Evolutionary conservation across 2,888 invertebrate genomes (phyloP).

Genomic region (Heliconius hortense): DNA sequence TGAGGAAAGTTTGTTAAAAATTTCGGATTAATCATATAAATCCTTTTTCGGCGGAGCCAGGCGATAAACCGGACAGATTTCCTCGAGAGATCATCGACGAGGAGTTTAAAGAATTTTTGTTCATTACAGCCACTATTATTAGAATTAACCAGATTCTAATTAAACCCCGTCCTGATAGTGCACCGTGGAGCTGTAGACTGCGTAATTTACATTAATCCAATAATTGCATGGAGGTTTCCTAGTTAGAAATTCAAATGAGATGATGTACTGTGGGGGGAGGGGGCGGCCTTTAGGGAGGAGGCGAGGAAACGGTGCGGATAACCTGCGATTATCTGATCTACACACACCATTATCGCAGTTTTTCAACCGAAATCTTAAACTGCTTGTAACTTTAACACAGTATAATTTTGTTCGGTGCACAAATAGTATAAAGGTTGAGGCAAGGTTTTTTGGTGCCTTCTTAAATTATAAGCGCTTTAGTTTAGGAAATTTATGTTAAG

Average conservation of each 20-base stretch:
- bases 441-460: background rate
- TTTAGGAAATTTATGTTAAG: background rate
- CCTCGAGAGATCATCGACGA: constrained; percentile 11
- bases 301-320: constrained; percentile 62
- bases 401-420: constrained; percentile 11
- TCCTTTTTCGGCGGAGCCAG: constrained; percentile 12
- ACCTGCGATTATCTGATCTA: constrained; percentile 58
- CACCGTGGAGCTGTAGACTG: constrained; percentile 85
- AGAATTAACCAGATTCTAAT: constrained; percentile 80
- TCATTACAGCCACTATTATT: constrained; percentile 62
- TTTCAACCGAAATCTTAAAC: constrained; percentile 37
- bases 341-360: constrained; percentile 46
- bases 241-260: constrained; percentile 96
- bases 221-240: constrained; percentile 96
- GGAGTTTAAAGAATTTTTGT: constrained; percentile 34
- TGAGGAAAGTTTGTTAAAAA: constrained; percentile 21
- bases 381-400: constrained; percentile 14
- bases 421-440: background rate
- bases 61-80: constrained; percentile 6
- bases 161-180: constrained; percentile 81
- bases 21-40: constrained; percentile 23
- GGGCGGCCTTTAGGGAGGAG: constrained; percentile 64
- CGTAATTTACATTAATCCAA: constrained; percentile 96
- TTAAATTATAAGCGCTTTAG: background rate
- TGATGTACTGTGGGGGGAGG: constrained; percentile 84